These are phyloP conservation scores for Mystacornis crossleyi DNA, from an alignment of 2,113 vertebrate species.

Conservation along the genomic window DNA sequence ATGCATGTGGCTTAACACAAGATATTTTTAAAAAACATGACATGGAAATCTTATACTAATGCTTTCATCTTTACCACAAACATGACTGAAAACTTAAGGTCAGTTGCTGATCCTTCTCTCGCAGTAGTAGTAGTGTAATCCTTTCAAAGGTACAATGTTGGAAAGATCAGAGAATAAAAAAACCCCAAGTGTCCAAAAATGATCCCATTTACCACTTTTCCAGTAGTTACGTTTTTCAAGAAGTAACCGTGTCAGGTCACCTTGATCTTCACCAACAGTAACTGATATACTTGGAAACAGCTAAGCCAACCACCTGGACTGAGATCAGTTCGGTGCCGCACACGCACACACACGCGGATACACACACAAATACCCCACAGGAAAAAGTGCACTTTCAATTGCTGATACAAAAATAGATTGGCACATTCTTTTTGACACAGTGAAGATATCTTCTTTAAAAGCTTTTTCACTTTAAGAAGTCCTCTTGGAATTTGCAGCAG, in stretches of 20 bases:
- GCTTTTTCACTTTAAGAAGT: conserved; percentile 26
- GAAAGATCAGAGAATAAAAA: conserved; percentile 50
- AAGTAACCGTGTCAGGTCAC: conserved; percentile 5
- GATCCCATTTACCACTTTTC: conserved; percentile 39
- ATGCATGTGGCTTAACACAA: conserved; percentile 27
- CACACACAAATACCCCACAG: conserved; percentile 6
- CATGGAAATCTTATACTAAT: neutral
- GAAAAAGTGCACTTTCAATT: conserved; percentile 74
- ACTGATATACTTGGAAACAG: conserved; percentile 23
- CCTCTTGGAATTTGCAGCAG: conserved; percentile 1
- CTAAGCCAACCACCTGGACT: conserved; percentile 32
- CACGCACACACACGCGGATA: neutral
- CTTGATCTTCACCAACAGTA: conserved; percentile 9
- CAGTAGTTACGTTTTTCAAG: conserved; percentile 37
- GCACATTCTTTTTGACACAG: conserved; percentile 73
- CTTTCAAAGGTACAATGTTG: conserved; percentile 12
- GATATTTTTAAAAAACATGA: conserved; percentile 44
- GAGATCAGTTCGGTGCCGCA: neutral
- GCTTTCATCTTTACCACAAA: neutral
- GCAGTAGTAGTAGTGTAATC: conserved; percentile 22
- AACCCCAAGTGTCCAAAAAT: neutral
- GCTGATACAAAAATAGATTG: conserved; percentile 76
- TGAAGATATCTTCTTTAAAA: conserved; percentile 49
- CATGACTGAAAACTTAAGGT: conserved; percentile 10
- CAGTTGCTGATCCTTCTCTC: conserved; percentile 25